Percentiles rank a stretch among this genome's conserved stretches.
Evolutionary conservation across 1,140 invertebrate genomes (phyloP).

Genomic region (Caenorhabditis briggsae): DNA sequence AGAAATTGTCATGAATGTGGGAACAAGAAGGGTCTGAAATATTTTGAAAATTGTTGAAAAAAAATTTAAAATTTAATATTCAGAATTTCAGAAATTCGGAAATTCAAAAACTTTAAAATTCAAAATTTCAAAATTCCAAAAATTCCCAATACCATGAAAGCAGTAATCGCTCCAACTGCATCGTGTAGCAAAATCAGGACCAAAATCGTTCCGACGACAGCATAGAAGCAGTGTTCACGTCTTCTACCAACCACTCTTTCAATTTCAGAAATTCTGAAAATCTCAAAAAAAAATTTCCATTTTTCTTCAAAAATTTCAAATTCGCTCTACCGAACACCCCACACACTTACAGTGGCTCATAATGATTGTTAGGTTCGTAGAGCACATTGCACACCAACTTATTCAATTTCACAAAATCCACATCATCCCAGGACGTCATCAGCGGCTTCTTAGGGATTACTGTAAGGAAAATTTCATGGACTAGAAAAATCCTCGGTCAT

Average conservation of each 20-base stretch:
- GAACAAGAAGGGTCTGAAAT: slow-evolving; percentile 28
- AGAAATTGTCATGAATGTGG: slow-evolving; percentile 22
- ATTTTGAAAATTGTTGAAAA: neutral
- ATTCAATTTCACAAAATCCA: slow-evolving; percentile 41
- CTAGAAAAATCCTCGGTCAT: neutral
- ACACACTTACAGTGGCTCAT: slow-evolving; percentile 9
- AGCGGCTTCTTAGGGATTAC: neutral
- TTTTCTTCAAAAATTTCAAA: neutral
- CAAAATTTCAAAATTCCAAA: too few relatives aligned
- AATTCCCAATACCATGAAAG: neutral
- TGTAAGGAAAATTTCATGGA: neutral
- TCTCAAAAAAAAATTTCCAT: neutral
- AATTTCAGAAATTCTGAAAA: slow-evolving; percentile 34
- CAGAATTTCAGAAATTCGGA: neutral
- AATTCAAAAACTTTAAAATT: neutral
- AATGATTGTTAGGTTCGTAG: neutral
- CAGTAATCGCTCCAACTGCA: slow-evolving; percentile 17
- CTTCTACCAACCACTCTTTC: slow-evolving; percentile 16
- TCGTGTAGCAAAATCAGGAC: neutral
- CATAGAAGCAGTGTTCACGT: slow-evolving; percentile 42
- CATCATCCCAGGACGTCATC: slow-evolving; percentile 30
- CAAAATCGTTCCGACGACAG: neutral
- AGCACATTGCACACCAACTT: neutral
- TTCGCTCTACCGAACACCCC: neutral
- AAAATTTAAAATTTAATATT: neutral